Percentiles rank a stretch among this genome's conserved stretches.
Conservation (phyloP, 2,797 vertebrate genomes). For the Acipenser oxyrinchus region DNA sequence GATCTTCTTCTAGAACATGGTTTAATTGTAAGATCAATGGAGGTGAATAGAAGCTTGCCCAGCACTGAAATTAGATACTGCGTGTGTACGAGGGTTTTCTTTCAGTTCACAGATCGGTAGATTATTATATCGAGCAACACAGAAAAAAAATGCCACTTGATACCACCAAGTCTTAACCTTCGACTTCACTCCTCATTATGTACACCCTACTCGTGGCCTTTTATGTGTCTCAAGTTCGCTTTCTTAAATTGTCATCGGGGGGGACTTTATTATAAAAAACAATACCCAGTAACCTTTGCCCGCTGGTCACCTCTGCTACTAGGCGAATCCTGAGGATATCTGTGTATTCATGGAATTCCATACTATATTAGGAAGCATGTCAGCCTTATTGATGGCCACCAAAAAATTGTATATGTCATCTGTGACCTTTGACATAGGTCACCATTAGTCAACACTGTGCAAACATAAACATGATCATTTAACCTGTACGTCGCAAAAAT, state of each 20-base stretch:
- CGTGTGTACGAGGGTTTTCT: too few relatives aligned
- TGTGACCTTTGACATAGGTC: conserved; percentile 55
- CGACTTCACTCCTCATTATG: conserved; percentile 59
- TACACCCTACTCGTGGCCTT: conserved; percentile 67
- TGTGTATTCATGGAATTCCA: conserved; percentile 37
- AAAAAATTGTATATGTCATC: conserved; percentile 66
- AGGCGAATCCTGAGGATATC: conserved; percentile 31
- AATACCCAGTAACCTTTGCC: conserved; percentile 63
- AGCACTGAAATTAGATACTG: too few relatives aligned
- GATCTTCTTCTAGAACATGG: too few relatives aligned
- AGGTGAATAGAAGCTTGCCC: too few relatives aligned
- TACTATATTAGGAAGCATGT: conserved; percentile 67
- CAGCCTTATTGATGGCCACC: conserved; percentile 58
- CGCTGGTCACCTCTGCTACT: conserved; percentile 52
- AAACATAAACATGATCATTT: too few relatives aligned
- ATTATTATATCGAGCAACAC: too few relatives aligned
- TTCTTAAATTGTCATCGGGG: conserved; percentile 60
- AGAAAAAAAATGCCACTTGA: conserved; percentile 21
- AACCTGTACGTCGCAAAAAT: too few relatives aligned
- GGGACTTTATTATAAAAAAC: conserved; percentile 39
- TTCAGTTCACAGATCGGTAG: too few relatives aligned
- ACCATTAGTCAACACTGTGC: too few relatives aligned
- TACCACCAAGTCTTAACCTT: conserved; percentile 55
- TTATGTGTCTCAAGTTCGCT: conserved; percentile 68
- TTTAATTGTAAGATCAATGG: too few relatives aligned